Conservation (phyloP, 2,888 invertebrate species). For the Orchestes rusci region DNA sequence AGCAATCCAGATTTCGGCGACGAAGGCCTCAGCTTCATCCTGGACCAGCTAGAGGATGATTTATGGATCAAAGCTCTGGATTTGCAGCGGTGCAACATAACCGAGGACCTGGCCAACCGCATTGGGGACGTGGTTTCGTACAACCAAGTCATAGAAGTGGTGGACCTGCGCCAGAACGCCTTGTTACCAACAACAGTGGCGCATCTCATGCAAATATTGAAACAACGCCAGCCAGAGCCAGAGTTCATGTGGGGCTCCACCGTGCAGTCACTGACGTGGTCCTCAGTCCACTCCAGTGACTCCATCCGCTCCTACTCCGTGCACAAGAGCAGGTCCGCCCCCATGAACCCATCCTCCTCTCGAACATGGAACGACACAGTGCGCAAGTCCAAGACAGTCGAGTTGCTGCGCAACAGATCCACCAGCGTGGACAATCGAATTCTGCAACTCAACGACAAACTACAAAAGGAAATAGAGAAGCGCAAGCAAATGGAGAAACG, state of each 20-base stretch:
- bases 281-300: conserved; percentile 27
- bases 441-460: conserved; percentile 48
- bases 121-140: conserved; percentile 55
- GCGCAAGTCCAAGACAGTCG: conserved; percentile 31
- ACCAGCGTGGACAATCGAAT: conserved; percentile 25
- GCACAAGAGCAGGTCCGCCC: conserved; percentile 36
- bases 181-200: conserved; percentile 34
- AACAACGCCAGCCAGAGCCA: conserved; percentile 34
- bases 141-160: conserved; percentile 59
- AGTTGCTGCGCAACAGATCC: conserved; percentile 22
- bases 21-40: conserved; percentile 52
- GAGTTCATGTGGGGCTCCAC: conserved; percentile 41
- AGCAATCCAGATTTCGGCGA: conserved; percentile 63
- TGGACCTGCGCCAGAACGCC: conserved; percentile 60
- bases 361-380: conserved; percentile 25
- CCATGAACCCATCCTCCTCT: conserved; percentile 27
- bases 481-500: conserved; percentile 57
- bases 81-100: conserved; percentile 66
- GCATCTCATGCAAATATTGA: conserved; percentile 37
- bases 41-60: conserved; percentile 67
- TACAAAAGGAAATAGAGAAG: conserved; percentile 54
- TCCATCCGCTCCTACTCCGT: conserved; percentile 29
- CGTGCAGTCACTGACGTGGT: conserved; percentile 31
- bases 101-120: conserved; percentile 52
- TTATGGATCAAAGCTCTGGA: conserved; percentile 76